Evolutionary conservation across 2,888 invertebrate species (phyloP).

Genomic region (Tachina fera): DNA sequence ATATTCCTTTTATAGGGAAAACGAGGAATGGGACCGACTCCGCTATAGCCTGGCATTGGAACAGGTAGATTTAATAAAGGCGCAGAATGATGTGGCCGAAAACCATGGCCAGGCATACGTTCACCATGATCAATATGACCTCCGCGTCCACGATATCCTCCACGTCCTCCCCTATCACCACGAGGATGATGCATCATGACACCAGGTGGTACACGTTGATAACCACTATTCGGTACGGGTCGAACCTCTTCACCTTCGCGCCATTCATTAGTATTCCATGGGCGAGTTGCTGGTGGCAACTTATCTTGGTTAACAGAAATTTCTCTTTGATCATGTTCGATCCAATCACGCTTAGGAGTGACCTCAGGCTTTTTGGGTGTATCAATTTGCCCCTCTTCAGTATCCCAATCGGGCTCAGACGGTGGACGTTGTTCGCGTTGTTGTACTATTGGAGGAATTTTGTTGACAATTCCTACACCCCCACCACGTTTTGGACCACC

Average conservation of each 20-base stretch:
- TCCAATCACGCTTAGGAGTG: constrained; percentile 71
- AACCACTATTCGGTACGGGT: constrained; percentile 70
- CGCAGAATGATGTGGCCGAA: constrained; percentile 78
- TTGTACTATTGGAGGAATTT: constrained; percentile 58
- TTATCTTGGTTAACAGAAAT: constrained; percentile 70
- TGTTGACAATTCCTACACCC: constrained; percentile 52
- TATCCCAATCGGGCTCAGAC: constrained; percentile 82
- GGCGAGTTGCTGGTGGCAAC: constrained; percentile 66
- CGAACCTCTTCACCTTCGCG: constrained; percentile 76
- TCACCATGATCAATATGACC: constrained; percentile 76
- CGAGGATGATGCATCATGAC: constrained; percentile 76
- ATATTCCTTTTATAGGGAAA: constrained; percentile 81
- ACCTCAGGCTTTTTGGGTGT: constrained; percentile 59
- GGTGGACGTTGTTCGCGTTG: constrained; percentile 76
- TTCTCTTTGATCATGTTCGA: constrained; percentile 75
- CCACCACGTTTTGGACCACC: constrained; percentile 78
- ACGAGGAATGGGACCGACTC: constrained; percentile 73
- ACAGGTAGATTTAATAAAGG: constrained; percentile 80
- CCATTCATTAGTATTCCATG: constrained; percentile 78
- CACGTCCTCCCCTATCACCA: constrained; percentile 77
- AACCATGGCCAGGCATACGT: constrained; percentile 76
- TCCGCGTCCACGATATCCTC: constrained; percentile 73
- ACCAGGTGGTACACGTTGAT: constrained; percentile 63
- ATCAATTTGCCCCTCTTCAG: constrained; percentile 77
- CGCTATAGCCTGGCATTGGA: constrained; percentile 73